These are phyloP conservation scores for Ochropacha duplaris DNA, from an alignment of 2,888 invertebrate genomes.

Conservation along the genomic window DNA sequence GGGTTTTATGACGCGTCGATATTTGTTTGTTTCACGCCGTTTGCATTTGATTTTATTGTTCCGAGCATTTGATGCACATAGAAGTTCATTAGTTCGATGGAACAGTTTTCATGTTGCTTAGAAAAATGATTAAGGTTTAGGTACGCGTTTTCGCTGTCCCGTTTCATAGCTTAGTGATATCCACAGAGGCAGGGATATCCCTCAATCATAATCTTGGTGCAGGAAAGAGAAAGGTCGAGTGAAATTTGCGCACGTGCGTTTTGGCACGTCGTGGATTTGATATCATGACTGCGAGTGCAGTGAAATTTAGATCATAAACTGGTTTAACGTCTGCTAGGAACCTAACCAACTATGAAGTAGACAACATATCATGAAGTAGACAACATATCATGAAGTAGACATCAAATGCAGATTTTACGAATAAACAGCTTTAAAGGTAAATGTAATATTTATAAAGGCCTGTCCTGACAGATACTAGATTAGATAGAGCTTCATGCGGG, in stretches of 20 bases:
- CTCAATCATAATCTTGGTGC: neutral
- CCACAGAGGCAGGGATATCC: neutral
- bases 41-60: too few species aligned
- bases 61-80: too few species aligned
- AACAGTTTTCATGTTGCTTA: too few species aligned
- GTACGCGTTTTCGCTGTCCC: neutral
- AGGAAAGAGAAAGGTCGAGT: slow-evolving; percentile 11
- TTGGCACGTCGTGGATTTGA: slow-evolving; percentile 6
- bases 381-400: too few species aligned
- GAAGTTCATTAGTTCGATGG: neutral
- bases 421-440: neutral
- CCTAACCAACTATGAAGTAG: neutral
- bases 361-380: too few species aligned
- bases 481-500: too few species aligned
- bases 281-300: neutral
- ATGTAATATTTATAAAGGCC: neutral
- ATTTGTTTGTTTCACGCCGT: neutral
- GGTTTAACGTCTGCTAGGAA: neutral
- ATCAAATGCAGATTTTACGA: neutral
- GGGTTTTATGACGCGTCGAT: neutral
- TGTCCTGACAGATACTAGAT: too few species aligned
- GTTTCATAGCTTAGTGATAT: neutral
- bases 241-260: slow-evolving; percentile 12
- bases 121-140: neutral
- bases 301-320: neutral